Evolutionary conservation across 1,140 invertebrate genomes (phyloP), one percentile per base, ranked within the genome.

Genomic region (Oryctes rhinoceros): DNA sequence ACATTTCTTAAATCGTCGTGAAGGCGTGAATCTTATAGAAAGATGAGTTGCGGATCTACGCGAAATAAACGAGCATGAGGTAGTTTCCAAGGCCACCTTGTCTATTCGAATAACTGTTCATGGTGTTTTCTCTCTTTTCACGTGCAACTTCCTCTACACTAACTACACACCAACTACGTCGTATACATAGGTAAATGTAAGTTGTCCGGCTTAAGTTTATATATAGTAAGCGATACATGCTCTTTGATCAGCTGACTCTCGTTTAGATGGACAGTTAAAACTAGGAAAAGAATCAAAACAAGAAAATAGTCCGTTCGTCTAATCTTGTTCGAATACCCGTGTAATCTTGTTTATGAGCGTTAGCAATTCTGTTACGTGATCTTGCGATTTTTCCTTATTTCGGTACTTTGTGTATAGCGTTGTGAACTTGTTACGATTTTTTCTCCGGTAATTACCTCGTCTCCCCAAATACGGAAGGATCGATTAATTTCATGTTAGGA

Each of bases 91-190:
- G 65, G 65, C 65, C 18, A 67, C 65, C 65, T 2, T 67, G 65
- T 67, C 65, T 67, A 67, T 67, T 67, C 65, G 65, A 30, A 67
- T 67, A 67, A 67, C 65, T 67, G 65, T 67, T 67, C 6, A 67
- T 18, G 65, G 24, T 24, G 65, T 67, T 30, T 30, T 67, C 65
- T 67, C 65, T 67, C 20, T 20, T 67, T 67, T 67, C 65, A 67
- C 65, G 65, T 67, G 65, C 18, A 67, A 67, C 65, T 67, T 67
- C 65, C 65, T 44, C 39, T 67, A 18, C 30, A 67, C 18, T 67
- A 24, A 67, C 65, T 18, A 20, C 18, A 67, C 11, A 65, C 62
- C n/a, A 65, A 7, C 11, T 35, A 67, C 1, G 65, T 5, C 18
- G 30, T 18, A 35, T 67, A 15, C 20, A 67, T 1, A 4, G 4